Conservation (phyloP, 2,113 vertebrate species). For the Nibea coibor region DNA sequence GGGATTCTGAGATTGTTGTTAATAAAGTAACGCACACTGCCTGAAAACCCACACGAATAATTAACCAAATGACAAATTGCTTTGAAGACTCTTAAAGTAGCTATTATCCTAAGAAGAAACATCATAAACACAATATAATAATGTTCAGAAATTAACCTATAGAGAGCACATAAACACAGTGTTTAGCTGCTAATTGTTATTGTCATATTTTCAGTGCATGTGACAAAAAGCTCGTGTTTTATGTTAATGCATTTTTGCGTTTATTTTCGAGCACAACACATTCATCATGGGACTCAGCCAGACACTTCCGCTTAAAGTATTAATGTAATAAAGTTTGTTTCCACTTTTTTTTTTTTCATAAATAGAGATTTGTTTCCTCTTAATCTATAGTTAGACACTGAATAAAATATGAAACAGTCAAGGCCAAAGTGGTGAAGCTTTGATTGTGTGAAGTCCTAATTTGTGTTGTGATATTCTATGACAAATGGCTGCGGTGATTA, state of each 20-base stretch:
- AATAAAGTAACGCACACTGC: neutral
- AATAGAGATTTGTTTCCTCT: slow-evolving; percentile 62
- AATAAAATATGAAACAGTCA: slow-evolving; percentile 41
- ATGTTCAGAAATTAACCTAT: neutral
- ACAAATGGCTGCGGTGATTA: neutral
- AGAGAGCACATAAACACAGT: neutral
- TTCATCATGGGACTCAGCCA: slow-evolving; percentile 58
- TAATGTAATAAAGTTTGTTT: slow-evolving; percentile 34
- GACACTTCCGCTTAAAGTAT: slow-evolving; percentile 56
- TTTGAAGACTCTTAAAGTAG: neutral
- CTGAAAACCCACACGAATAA: neutral
- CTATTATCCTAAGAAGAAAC: neutral
- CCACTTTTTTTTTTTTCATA: slow-evolving; percentile 53
- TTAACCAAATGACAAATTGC: slow-evolving; percentile 2
- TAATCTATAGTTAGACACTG: slow-evolving; percentile 20
- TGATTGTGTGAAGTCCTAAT: neutral
- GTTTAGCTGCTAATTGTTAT: neutral
- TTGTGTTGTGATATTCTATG: neutral
- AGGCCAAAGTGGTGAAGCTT: neutral
- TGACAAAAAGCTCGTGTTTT: neutral
- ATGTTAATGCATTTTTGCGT: slow-evolving; percentile 14
- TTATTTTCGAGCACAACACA: neutral
- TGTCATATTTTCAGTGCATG: neutral
- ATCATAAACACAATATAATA: neutral
- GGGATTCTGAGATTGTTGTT: neutral